phyloP scores from a whole-genome alignment of 2,888 invertebrate genomes.

The Lasius platythorax region DNA sequence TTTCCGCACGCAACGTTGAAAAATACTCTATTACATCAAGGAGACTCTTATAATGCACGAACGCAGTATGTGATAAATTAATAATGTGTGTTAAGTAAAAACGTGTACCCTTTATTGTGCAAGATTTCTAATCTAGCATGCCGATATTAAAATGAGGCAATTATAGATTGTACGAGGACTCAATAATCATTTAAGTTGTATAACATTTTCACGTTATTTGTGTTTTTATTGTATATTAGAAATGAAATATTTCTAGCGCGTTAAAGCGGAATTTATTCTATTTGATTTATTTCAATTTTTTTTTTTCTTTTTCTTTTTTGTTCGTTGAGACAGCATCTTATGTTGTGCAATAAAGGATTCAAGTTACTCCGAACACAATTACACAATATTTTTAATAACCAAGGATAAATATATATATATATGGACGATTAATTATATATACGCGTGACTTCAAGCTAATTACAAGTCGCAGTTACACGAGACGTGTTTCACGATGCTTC shows the following conservation, averaged over 20 bases:
- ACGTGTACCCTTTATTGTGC: slow-evolving; percentile 22
- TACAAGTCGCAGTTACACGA: neutral
- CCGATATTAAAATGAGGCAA: neutral
- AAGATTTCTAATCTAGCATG: neutral
- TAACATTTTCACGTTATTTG: neutral
- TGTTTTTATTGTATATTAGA: neutral
- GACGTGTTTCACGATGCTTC: neutral
- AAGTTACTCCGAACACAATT: slow-evolving; percentile 1
- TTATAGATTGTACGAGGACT: neutral
- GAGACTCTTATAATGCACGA: neutral
- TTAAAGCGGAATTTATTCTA: neutral
- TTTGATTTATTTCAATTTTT: neutral
- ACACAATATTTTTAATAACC: neutral
- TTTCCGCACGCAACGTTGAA: slow-evolving; percentile 14
- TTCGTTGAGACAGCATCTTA: neutral
- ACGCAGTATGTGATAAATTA: neutral
- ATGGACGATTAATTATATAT: neutral
- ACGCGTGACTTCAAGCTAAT: neutral
- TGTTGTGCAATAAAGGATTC: slow-evolving; percentile 1
- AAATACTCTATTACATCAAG: slow-evolving; percentile 24
- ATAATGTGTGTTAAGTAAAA: neutral
- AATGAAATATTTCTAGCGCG: neutral
- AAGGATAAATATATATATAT: neutral
- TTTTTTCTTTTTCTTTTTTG: neutral
- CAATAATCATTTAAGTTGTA: neutral